phyloP scores from a whole-genome alignment of 2,113 vertebrate species.

The Eolophus roseicapilla region DNA sequence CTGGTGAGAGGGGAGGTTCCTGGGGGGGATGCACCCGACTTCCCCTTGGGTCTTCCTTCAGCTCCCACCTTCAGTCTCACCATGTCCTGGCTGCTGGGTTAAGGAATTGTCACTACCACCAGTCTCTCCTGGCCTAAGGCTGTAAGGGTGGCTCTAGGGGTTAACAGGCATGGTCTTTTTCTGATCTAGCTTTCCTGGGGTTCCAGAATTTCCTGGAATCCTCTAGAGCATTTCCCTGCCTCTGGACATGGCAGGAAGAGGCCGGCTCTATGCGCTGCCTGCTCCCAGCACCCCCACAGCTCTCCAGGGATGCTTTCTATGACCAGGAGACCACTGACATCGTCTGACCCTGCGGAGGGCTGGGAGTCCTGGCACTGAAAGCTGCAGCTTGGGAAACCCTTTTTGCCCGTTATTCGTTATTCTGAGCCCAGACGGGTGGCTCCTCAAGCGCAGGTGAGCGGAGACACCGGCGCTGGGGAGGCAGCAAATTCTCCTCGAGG shows the following conservation, averaged over 20 bases:
- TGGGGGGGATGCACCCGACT: not conserved
- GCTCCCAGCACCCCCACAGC: accelerated
- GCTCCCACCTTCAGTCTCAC: accelerated
- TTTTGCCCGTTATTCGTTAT: not conserved
- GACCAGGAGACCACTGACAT: accelerated
- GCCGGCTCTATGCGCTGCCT: accelerated
- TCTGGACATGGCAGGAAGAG: not conserved
- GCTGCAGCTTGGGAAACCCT: not conserved
- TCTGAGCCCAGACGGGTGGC: too few relatives aligned
- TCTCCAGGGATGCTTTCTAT: not conserved
- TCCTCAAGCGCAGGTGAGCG: not conserved
- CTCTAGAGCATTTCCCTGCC: not conserved
- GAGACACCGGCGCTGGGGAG: accelerated
- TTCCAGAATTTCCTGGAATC: not conserved
- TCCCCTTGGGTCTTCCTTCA: not conserved
- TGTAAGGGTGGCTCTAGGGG: accelerated
- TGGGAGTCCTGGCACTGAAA: not conserved
- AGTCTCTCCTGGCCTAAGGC: not conserved
- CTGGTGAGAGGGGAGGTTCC: not conserved
- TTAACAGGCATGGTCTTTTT: not conserved
- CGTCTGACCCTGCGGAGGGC: accelerated
- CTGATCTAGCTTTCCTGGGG: accelerated
- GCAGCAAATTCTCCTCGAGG: not conserved
- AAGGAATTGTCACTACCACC: accelerated
- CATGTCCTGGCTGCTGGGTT: not conserved